A percentile compares a stretch with the other conserved stretches of the same genome.
These are phyloP conservation scores for Athalia cordata DNA, from an alignment of 2,888 invertebrate genomes.

Conservation along the genomic window DNA sequence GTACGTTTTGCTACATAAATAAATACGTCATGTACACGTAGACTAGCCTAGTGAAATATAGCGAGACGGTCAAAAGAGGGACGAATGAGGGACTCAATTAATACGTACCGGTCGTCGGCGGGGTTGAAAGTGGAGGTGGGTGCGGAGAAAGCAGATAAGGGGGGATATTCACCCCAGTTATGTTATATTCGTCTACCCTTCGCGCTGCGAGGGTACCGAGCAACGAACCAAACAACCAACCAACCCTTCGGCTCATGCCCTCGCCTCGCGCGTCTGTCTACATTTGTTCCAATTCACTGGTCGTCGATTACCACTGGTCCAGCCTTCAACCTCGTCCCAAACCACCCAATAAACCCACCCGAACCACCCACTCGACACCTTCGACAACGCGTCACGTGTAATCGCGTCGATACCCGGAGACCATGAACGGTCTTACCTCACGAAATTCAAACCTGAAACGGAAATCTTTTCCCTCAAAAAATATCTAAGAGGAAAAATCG, in stretches of 20 bases:
- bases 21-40: not conserved
- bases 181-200: constrained; percentile 22
- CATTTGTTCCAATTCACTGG: constrained; percentile 69
- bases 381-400: constrained; percentile 27
- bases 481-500: too few species aligned
- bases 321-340: constrained; percentile 52
- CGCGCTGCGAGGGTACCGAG: constrained; percentile 32
- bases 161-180: constrained; percentile 28
- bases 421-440: not conserved
- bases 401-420: constrained; percentile 23
- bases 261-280: constrained; percentile 61
- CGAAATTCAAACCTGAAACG: too few species aligned
- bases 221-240: constrained; percentile 40
- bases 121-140: not conserved
- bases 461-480: too few species aligned
- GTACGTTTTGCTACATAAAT: too few species aligned
- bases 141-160: not conserved
- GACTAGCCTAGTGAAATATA: constrained; percentile 23
- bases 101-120: constrained; percentile 49
- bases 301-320: constrained; percentile 64
- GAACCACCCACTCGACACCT: constrained; percentile 41
- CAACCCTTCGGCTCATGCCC: constrained; percentile 31
- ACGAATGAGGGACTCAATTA: constrained; percentile 58
- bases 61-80: constrained; percentile 45
- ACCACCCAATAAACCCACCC: constrained; percentile 40